Conservation (phyloP, 2,113 vertebrate genomes). For the Cynopterus brachyotis region DNA sequence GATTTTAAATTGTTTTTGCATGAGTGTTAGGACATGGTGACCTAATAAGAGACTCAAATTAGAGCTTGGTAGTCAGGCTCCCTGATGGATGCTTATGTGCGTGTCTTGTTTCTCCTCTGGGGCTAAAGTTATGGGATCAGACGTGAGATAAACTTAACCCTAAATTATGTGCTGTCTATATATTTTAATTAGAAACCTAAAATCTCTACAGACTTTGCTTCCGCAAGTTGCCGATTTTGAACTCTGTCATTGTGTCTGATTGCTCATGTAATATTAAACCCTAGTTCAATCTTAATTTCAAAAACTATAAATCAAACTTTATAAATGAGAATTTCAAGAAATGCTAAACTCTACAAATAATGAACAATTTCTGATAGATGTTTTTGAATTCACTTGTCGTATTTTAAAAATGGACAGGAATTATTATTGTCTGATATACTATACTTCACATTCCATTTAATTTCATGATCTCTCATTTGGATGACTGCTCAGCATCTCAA, state of each 20-base stretch:
- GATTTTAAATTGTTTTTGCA: conserved; percentile 25
- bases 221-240: conserved; percentile 45
- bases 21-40: not conserved
- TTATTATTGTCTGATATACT: not conserved
- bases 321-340: conserved; percentile 54
- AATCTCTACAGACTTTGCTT: conserved; percentile 50
- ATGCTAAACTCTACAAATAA: conserved; percentile 35
- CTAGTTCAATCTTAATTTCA: conserved; percentile 51
- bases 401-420: conserved; percentile 11
- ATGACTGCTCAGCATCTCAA: not conserved
- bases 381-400: conserved; percentile 26
- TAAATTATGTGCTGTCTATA: conserved; percentile 10
- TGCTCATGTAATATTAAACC: conserved; percentile 72
- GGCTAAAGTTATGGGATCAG: conserved; percentile 6
- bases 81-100: conserved; percentile 38
- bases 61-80: not conserved
- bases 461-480: not conserved
- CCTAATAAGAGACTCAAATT: conserved; percentile 12
- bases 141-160: conserved; percentile 51
- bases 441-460: not conserved
- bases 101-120: conserved; percentile 36
- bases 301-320: conserved; percentile 41
- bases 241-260: conserved; percentile 48
- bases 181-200: conserved; percentile 61
- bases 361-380: not conserved